These are phyloP conservation scores for Heliopora coerulea DNA, from an alignment of 92 coral and sea anemone genomes.

Conservation along the genomic window DNA sequence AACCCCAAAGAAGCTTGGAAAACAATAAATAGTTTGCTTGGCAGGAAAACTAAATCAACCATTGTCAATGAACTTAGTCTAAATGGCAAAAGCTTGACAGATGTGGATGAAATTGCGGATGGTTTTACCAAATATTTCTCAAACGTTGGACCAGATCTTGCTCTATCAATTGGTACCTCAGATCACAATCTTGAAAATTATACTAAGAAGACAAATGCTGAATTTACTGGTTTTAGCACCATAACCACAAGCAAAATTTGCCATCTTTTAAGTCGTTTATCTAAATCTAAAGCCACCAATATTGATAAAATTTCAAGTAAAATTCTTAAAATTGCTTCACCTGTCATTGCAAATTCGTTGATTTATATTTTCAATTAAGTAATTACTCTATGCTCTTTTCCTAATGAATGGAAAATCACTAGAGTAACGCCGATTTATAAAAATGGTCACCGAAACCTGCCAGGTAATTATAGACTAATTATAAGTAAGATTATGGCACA, in stretches of 20 bases:
- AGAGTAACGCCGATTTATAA: constrained; percentile 44
- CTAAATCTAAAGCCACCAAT: constrained; percentile 53
- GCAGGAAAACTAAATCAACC: too few species aligned
- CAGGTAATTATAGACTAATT: constrained; percentile 51
- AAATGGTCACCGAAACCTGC: constrained; percentile 38
- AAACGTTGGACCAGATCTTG: not conserved
- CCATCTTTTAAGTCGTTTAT: not conserved
- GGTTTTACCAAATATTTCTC: not conserved
- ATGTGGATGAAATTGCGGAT: not conserved
- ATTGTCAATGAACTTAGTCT: too few species aligned
- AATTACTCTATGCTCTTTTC: constrained; percentile 33
- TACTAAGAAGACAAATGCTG: not conserved
- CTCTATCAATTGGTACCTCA: not conserved
- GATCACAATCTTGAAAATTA: not conserved
- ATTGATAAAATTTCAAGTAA: constrained; percentile 57
- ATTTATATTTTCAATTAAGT: constrained; percentile 43
- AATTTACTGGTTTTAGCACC: not conserved
- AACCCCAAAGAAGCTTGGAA: constrained; percentile 10
- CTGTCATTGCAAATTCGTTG: constrained; percentile 50
- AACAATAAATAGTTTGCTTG: too few species aligned
- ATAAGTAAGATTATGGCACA: constrained; percentile 24
- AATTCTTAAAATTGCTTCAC: constrained; percentile 52
- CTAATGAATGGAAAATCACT: constrained; percentile 49
- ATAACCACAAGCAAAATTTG: not conserved
- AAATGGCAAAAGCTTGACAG: too few species aligned